Conservation (phyloP, 2,888 invertebrate species). For the Ptilodon capucinus region DNA sequence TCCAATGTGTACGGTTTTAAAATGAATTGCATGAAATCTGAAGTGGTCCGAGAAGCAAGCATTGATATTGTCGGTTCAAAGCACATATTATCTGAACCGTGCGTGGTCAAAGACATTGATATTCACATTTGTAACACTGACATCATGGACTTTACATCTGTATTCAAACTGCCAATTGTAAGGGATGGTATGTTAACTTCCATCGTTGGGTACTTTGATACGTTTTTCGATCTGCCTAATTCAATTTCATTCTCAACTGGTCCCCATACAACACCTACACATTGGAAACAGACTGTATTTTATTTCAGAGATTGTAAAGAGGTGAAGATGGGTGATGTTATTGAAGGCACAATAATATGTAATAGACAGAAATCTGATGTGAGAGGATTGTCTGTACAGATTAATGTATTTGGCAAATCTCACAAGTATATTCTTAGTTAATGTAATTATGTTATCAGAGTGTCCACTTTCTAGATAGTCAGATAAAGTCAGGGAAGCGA, state of each 20-base stretch:
- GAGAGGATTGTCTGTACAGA: conserved; percentile 87
- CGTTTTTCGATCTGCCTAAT: conserved; percentile 89
- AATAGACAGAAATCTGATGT: conserved; percentile 88
- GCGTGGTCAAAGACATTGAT: conserved; percentile 87
- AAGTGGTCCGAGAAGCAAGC: conserved; percentile 89
- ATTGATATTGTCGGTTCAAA: conserved; percentile 78
- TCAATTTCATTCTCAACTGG: conserved; percentile 89
- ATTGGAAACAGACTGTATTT: conserved; percentile 98
- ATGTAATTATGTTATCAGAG: too few species aligned
- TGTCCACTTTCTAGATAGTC: too few species aligned
- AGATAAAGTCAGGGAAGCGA: too few species aligned
- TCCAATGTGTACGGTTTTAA: conserved; percentile 96
- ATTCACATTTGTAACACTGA: conserved; percentile 87
- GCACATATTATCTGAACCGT: conserved; percentile 85
- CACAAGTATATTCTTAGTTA: conserved; percentile 86
- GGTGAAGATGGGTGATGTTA: conserved; percentile 85
- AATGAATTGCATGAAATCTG: conserved; percentile 95
- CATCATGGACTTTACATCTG: conserved; percentile 87
- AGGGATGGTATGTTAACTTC: conserved; percentile 88
- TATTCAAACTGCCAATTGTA: conserved; percentile 85
- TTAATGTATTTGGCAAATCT: conserved; percentile 84
- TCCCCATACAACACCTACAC: conserved; percentile 88
- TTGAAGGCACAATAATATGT: conserved; percentile 88
- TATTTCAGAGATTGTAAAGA: conserved; percentile 88
- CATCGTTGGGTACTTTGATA: conserved; percentile 96